phyloP scores from a whole-genome alignment of 2,797 vertebrate genomes.

The Coranthus polyacanthus region DNA sequence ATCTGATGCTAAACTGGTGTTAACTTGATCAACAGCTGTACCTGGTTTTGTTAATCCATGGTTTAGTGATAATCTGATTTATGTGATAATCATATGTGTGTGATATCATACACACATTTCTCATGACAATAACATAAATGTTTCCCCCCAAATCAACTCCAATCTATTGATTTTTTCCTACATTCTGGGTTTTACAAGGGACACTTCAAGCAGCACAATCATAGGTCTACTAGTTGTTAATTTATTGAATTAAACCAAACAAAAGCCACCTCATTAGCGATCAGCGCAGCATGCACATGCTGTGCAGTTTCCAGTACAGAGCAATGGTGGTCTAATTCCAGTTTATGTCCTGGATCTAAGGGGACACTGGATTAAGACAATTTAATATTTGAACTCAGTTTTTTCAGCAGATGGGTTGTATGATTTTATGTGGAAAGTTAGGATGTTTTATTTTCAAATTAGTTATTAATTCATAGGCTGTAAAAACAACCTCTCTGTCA shows the following conservation, averaged over 20 bases:
- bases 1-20: not conserved
- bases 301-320: slow-evolving; percentile 22
- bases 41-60: not conserved
- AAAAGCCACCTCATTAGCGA: slow-evolving; percentile 13
- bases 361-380: slow-evolving; percentile 24
- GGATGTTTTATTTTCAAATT: slow-evolving; percentile 67
- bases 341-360: slow-evolving; percentile 12
- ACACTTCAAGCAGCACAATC: slow-evolving; percentile 1
- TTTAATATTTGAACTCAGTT: slow-evolving; percentile 36
- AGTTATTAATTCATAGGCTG: slow-evolving; percentile 62
- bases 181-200: not conserved
- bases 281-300: slow-evolving; percentile 21
- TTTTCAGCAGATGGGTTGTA: slow-evolving; percentile 33
- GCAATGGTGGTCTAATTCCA: slow-evolving; percentile 41
- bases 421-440: slow-evolving; percentile 56
- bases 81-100: not conserved
- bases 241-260: slow-evolving; percentile 8
- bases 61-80: no score
- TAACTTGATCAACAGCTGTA: not conserved
- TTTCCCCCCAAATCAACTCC: slow-evolving; percentile 1
- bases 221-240: slow-evolving; percentile 5
- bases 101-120: slow-evolving; percentile 1
- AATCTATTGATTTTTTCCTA: slow-evolving; percentile 7
- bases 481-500: slow-evolving; percentile 73
- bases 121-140: not conserved